These are phyloP conservation scores for Drosophila tripunctata DNA, from an alignment of 2,888 invertebrate species.

Conservation along the genomic window DNA sequence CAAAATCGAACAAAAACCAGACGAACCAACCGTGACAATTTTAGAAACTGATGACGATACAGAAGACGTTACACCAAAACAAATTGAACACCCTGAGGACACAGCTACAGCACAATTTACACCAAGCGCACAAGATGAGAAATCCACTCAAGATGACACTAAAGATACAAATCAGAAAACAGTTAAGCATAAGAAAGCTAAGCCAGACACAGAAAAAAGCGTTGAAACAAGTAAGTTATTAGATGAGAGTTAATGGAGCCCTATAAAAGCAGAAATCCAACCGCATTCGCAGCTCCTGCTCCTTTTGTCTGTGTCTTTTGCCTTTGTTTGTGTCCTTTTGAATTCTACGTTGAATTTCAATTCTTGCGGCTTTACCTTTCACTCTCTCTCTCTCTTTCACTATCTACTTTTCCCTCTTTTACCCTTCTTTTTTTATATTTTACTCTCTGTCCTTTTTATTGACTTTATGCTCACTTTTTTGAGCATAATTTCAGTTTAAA, in stretches of 20 bases:
- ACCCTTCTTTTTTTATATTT: conserved; percentile 13
- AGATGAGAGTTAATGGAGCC: conserved; percentile 66
- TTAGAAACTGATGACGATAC: conserved; percentile 60
- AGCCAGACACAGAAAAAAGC: conserved; percentile 75
- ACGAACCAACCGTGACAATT: conserved; percentile 67
- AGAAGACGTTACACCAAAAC: conserved; percentile 61
- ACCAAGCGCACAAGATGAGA: conserved; percentile 81
- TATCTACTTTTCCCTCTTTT: conserved; percentile 21
- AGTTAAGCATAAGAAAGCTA: conserved; percentile 84
- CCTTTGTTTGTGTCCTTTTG: conserved; percentile 53
- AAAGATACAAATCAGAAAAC: conserved; percentile 83
- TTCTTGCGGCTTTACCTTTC: conserved; percentile 40
- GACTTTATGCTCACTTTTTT: conserved; percentile 22
- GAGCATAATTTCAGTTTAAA: conserved; percentile 20
- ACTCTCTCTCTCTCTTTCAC: conserved; percentile 29
- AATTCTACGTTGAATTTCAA: conserved; percentile 57
- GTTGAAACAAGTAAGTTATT: conserved; percentile 84
- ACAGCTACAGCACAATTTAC: conserved; percentile 84
- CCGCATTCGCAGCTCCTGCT: conserved; percentile 57
- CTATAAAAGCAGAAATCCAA: conserved; percentile 44
- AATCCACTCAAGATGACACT: conserved; percentile 81
- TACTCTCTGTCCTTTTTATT: conserved; percentile 1
- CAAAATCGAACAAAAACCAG: conserved; percentile 56
- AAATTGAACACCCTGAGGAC: conserved; percentile 80
- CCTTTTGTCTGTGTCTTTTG: conserved; percentile 60